A percentile compares a stretch with the other conserved stretches of the same genome.
These are phyloP conservation scores for Hemicrepidius hirtus DNA, from an alignment of 2,888 invertebrate genomes.

Conservation along the genomic window DNA sequence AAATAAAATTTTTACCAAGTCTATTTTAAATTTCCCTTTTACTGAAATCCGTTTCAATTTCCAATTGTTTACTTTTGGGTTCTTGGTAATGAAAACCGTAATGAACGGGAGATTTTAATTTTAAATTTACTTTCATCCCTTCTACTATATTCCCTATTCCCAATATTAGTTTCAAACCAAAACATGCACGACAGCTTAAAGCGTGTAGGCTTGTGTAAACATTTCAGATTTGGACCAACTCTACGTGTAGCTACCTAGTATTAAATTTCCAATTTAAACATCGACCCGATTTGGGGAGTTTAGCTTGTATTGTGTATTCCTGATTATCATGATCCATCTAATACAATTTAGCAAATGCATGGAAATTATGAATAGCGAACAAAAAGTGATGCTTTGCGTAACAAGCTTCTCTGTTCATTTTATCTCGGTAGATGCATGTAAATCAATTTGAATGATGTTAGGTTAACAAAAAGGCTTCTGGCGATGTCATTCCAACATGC, in stretches of 20 bases:
- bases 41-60: too few species aligned
- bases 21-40: too few species aligned
- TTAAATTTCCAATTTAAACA: conserved; percentile 21
- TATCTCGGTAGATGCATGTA: conserved; percentile 11
- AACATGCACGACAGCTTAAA: not conserved
- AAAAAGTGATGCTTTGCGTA: not conserved
- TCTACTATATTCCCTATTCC: not conserved
- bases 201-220: conserved; percentile 9
- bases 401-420: not conserved
- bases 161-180: conserved; percentile 14
- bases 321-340: not conserved
- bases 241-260: not conserved
- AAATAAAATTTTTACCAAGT: too few species aligned
- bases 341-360: not conserved
- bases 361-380: not conserved
- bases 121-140: not conserved
- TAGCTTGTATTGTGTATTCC: conserved; percentile 1
- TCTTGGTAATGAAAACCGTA: not conserved
- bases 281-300: conserved; percentile 3
- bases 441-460: conserved; percentile 20
- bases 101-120: not conserved
- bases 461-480: conserved; percentile 21
- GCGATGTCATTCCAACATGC: conserved; percentile 57
- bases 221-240: conserved; percentile 12
- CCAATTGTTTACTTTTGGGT: not conserved